Evolutionary conservation across 2,888 invertebrate species (phyloP).

Genomic region (Drosophila kambysellisi): DNA sequence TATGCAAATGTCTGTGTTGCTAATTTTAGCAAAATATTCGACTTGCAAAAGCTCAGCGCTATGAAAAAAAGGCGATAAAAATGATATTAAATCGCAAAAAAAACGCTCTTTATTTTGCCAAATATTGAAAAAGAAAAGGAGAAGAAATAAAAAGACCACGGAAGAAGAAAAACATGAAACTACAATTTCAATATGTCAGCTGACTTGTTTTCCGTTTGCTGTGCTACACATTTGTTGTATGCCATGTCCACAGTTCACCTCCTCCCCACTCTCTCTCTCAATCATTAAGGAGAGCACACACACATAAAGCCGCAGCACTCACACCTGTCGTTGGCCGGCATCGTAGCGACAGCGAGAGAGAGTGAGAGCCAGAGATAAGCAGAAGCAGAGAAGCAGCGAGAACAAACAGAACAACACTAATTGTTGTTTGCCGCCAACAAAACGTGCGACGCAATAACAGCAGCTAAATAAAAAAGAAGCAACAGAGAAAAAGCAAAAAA

Average conservation of each 20-base stretch:
- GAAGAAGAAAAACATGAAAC: constrained; percentile 33
- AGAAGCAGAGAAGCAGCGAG: constrained; percentile 17
- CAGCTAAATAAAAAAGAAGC: constrained; percentile 24
- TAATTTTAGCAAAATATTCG: constrained; percentile 56
- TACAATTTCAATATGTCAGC: constrained; percentile 64
- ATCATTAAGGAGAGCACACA: constrained; percentile 7
- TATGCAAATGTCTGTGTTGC: constrained; percentile 25
- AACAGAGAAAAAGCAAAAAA: constrained; percentile 23
- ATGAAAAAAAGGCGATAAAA: constrained; percentile 22
- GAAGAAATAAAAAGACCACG: background rate
- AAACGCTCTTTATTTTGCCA: constrained; percentile 42
- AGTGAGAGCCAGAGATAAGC: constrained; percentile 52
- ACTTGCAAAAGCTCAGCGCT: constrained; percentile 46
- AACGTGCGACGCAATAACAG: constrained; percentile 69
- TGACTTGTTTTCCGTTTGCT: constrained; percentile 62
- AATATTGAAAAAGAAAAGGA: constrained; percentile 16
- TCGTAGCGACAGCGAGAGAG: constrained; percentile 33
- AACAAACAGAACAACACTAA: constrained; percentile 50
- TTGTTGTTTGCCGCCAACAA: constrained; percentile 62
- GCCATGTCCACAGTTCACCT: background rate
- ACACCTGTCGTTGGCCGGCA: constrained; percentile 45
- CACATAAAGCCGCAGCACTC: constrained; percentile 16
- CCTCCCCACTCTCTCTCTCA: background rate
- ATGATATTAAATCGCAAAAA: constrained; percentile 53
- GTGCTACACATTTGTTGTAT: background rate